phyloP scores from a whole-genome alignment of 2,888 invertebrate genomes.

The Drosophila aldrichi region DNA sequence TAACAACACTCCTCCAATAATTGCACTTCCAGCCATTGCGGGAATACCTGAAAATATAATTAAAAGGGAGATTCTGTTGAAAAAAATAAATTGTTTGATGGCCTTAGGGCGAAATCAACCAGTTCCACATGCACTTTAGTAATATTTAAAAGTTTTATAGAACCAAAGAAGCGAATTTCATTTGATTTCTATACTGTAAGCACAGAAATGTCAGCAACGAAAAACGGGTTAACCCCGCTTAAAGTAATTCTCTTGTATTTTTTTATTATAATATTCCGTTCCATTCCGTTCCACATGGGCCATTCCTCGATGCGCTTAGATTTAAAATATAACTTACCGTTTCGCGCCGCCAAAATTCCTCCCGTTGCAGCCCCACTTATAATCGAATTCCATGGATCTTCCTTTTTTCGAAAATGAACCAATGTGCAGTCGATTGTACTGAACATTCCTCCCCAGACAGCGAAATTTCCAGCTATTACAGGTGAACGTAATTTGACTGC shows the following conservation, averaged over 20 bases:
- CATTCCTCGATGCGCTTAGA: no score
- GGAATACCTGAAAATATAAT: slow-evolving; percentile 87
- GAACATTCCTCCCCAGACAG: slow-evolving; percentile 99
- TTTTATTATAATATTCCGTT: no score
- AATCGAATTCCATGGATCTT: slow-evolving; percentile 99
- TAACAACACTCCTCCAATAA: slow-evolving; percentile 97
- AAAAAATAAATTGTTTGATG: neutral
- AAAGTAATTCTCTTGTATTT: no score
- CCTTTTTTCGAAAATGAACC: slow-evolving; percentile 97
- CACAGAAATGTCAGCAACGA: no score
- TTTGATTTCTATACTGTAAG: no score
- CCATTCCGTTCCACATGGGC: no score
- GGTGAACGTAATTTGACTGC: slow-evolving; percentile 97
- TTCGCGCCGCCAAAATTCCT: slow-evolving; percentile 97
- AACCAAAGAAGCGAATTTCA: no score
- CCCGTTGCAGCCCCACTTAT: slow-evolving; percentile 98
- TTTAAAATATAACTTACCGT: slow-evolving; percentile 86
- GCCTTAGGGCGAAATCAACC: neutral
- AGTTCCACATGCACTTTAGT: no score
- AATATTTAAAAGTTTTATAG: no score
- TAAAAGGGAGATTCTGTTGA: neutral
- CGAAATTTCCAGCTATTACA: slow-evolving; percentile 98
- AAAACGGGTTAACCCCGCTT: no score
- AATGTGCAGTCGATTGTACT: slow-evolving; percentile 98
- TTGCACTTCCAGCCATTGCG: slow-evolving; percentile 97